Evolutionary conservation across 2,888 invertebrate species (phyloP), one percentile per base, ranked within the genome.

Genomic region (Chymomyza procnemis): DNA sequence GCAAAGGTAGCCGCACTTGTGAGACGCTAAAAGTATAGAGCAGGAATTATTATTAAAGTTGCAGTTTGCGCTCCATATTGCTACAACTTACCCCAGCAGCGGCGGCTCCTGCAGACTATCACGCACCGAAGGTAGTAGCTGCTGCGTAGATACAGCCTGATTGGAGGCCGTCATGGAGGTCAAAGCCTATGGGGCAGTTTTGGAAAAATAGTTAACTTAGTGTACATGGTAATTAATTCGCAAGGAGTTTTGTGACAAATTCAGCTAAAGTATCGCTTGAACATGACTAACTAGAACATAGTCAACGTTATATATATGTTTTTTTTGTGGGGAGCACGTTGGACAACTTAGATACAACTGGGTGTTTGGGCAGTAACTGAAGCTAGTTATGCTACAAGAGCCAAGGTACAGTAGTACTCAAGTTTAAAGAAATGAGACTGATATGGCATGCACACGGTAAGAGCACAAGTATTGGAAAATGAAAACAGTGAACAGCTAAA

Each of bases 111-210:
- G 94, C 91, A 72, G 93, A 91, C 89, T 94, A 81, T 95, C 94
- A 80, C 95, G 92, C 79, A 93, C 92, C 0, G 95, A 95, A 47
- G 95, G 94, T 91, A 94, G 90, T 4, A 95, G 90, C 46, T 93
- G 93, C 54, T 93, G 93, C 4, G 92, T 90, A 46, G 92, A 90
- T 54, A 91, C 89, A 61, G 93, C 93, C 47, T 94, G 93, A 74
- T 93, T 93, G 70, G 91, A 92, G 16, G 90, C 87, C 61, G 96
- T 94, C 93, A 97, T 94, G 8, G 91, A 91, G 68, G 89, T 91
- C 30, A 91, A 78, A n/a, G 91, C 91, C 91, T 91, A 64, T 67
- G 30, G 50, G 19, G 16, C 34, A 41, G 34, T 9, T 16, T 16
- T n/a, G 18, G 9, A 9, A 8, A 61, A 18, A 54, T 19, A 34